phyloP scores from a whole-genome alignment of 2,888 invertebrate species.

The Callyntrura guangdongensis region DNA sequence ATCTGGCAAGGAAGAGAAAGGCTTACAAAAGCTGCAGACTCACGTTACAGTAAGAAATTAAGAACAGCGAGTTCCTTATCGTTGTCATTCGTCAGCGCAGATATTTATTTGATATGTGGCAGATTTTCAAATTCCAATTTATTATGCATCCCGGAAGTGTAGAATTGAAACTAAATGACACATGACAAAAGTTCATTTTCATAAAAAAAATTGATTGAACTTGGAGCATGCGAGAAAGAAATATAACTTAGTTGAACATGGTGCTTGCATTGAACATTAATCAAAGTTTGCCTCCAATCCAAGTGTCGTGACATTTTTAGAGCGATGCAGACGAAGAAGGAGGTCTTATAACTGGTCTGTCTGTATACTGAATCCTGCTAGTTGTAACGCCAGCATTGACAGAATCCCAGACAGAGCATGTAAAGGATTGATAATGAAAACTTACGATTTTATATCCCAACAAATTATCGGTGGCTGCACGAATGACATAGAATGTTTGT shows the following conservation, averaged over 20 bases:
- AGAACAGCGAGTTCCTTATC: background rate
- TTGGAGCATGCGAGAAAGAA: constrained; percentile 11
- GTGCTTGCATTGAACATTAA: constrained; percentile 44
- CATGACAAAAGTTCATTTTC: constrained; percentile 20
- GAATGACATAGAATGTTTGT: constrained; percentile 13
- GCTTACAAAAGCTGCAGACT: too few species aligned
- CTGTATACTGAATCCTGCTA: background rate
- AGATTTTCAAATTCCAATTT: background rate
- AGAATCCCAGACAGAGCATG: background rate
- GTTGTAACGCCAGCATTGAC: background rate
- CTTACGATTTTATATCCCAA: background rate
- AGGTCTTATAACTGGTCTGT: constrained; percentile 33
- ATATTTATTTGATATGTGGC: background rate
- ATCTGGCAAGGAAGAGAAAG: background rate
- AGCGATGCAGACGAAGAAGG: constrained; percentile 58
- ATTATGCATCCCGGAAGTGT: background rate
- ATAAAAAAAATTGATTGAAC: constrained; percentile 1
- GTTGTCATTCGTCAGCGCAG: background rate
- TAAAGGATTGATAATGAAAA: constrained; percentile 29
- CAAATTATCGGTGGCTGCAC: background rate
- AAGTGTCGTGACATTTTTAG: background rate
- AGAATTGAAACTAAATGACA: background rate
- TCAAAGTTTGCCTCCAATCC: constrained; percentile 49
- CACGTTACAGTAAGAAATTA: too few species aligned
- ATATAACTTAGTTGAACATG: too few species aligned